Base-by-base conservation (phyloP, 2,888 invertebrate species). In the Euclidia mi region DNA sequence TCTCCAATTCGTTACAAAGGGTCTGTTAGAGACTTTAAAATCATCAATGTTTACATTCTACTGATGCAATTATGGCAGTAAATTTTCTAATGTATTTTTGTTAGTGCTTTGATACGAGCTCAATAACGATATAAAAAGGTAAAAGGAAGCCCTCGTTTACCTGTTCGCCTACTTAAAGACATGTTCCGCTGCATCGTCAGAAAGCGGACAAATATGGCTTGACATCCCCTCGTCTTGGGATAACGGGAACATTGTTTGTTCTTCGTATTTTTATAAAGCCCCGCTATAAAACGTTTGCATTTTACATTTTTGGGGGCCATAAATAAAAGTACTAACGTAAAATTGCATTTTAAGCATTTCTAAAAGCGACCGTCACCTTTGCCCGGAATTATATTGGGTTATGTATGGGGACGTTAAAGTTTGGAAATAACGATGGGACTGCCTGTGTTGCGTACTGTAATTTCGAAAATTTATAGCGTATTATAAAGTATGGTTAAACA, bases 301-400 rank as follows among this genome's bases (percentile, higher is more conserved):
- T 93, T 93, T 90, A 91, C 91, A 93, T 93, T 92, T 92, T 89
- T 89, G 78, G 88, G 88, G 90, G 83, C 84, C 90, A 92, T 92
- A 92, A 93, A 93, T 93, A 92, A 90, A 88, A 88, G 83, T 85
- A 76, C 86, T 85, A 85, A 83, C 84, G 87, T 91, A 90, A 93
- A 93, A 94, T 94, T 93, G 92, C 93, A 93, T 92, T 93, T 91
- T 91, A 93, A 94, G 92, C 91, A 91, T 91, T 89, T 92, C 86
- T 87, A 82, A 91, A 90, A 83, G 87, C 82, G 82, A 76, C 87
- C 85, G 87, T 85, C 90, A 92, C 90, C 88, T 91, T 89, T 86
- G 84, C 75, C 80, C 79, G 78, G 81, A 74, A 74, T 65, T 60
- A 75, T 72, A 77, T 64, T 74, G 81, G 78, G 79, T 82, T 85